Evolutionary conservation across 2,113 vertebrate genomes (phyloP), one percentile per base, ranked within the genome.

Genomic region (Notarius lentiginosus): DNA sequence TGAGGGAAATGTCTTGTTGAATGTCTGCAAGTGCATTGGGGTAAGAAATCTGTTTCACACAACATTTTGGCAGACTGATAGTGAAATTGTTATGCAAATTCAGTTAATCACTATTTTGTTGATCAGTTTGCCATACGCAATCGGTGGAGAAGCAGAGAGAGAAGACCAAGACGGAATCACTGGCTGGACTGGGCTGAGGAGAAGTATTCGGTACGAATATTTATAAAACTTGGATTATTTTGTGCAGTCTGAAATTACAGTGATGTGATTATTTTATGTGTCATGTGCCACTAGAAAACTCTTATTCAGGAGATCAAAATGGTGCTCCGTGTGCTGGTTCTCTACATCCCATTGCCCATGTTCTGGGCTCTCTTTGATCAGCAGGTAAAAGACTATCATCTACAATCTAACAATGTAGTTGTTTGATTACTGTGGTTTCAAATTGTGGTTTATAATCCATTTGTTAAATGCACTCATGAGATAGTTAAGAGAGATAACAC

Each of bases 311-410:
- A 99, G 86, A 96, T 99, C 84, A 99, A 99, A 92, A 97, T 98
- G 95, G 95, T 99, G 86, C 95, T 97, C 11, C 94, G 96, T 1
- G 95, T 99, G 15, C 92, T 99, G 85, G 93, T 99, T 88, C 97
- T 99, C 51, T 99, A 97, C 90, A 96, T 99, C 86, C 98, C 98
- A 0, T 92, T 99, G 84, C 98, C 98, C 14, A 98, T 99, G 97
- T 99, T 99, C 94, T 99, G 98, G 98, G 98, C 98, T 89, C 96
- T 99, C 89, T 97, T 99, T 90, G 98, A 99, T 91, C 98, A 99
- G 92, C 98, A 99, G 97, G 98, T 99, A 94, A 58, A 82, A 53
- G 58, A 60, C 77, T 2, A 73, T 24, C 0, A 20, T 88, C 87
- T 81, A 76, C 0, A 85, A 63, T 63, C 24, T 22, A 68, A 76